A percentile compares a stretch with the other conserved stretches of the same genome.
phyloP scores from a whole-genome alignment of 1,140 invertebrate genomes.

The Drosophila arizonae region DNA sequence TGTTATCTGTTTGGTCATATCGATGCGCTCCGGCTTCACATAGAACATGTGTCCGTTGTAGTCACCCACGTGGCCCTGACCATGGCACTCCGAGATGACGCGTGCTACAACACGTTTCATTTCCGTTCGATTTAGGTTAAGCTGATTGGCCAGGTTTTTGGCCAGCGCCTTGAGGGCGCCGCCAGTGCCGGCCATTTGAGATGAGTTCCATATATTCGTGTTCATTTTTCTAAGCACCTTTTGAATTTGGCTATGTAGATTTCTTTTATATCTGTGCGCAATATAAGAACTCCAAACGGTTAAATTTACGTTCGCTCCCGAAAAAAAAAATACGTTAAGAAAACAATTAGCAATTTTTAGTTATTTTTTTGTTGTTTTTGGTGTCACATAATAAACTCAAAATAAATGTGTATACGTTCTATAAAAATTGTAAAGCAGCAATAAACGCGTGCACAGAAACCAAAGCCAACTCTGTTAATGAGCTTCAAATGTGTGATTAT shows the following conservation, averaged over 20 bases:
- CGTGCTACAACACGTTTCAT: constrained; percentile 69
- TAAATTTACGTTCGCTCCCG: constrained; percentile 9
- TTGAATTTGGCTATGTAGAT: constrained; percentile 18
- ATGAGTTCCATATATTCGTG: constrained; percentile 51
- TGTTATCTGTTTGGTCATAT: constrained; percentile 49
- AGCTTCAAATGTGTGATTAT: background rate
- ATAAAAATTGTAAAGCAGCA: background rate
- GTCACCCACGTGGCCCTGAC: constrained; percentile 52
- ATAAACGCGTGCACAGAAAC: background rate
- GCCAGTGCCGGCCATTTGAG: constrained; percentile 51
- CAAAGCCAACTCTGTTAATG: background rate
- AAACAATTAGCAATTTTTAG: constrained; percentile 3
- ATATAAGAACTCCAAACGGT: constrained; percentile 5
- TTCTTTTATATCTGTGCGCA: background rate
- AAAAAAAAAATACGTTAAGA: constrained; percentile 2
- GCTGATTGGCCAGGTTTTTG: constrained; percentile 59
- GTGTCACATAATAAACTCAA: constrained; percentile 12
- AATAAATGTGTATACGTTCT: background rate
- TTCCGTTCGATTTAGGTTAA: constrained; percentile 37
- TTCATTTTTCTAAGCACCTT: constrained; percentile 13
- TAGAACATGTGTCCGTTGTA: constrained; percentile 66
- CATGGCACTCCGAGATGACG: constrained; percentile 62
- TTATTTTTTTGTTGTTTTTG: constrained; percentile 1
- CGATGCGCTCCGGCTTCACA: constrained; percentile 54
- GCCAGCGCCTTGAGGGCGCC: constrained; percentile 60